Evolutionary conservation across 35 echinoderm and acorn worm genomes (phyloP).

Genomic region (Strongylocentrotus purpuratus): DNA sequence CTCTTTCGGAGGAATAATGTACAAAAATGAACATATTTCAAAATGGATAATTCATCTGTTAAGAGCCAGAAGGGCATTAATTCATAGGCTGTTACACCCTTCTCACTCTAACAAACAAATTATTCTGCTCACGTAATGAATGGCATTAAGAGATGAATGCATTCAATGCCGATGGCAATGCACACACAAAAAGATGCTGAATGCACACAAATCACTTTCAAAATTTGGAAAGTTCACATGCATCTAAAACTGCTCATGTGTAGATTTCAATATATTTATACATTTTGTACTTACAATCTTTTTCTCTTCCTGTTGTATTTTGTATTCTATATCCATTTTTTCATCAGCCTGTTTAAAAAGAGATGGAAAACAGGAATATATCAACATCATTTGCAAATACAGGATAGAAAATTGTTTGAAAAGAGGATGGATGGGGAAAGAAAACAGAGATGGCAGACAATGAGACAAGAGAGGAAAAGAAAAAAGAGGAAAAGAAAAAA

Average conservation of each 20-base stretch:
- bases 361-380: neutral
- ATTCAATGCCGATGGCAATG: neutral
- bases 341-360: slow-evolving; percentile 37
- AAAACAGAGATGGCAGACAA: neutral
- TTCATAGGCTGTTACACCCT: no score
- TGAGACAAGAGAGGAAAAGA: neutral
- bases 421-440: neutral
- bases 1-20: no score
- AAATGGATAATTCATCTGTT: no score
- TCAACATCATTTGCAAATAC: neutral
- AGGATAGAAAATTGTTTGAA: neutral
- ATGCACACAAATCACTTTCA: neutral
- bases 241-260: neutral
- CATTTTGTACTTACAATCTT: slow-evolving; percentile 40
- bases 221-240: neutral
- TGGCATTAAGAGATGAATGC: neutral
- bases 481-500: neutral
- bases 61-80: no score
- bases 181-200: neutral
- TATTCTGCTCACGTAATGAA: neutral
- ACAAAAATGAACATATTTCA: no score
- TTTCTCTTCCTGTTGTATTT: slow-evolving; percentile 44
- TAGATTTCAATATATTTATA: neutral
- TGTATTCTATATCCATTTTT: slow-evolving; percentile 46
- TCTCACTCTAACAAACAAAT: no score